A percentile compares a stretch with the other conserved stretches of the same genome.
Evolutionary conservation across 2,888 invertebrate genomes (phyloP).

Genomic region (Altica lythri): DNA sequence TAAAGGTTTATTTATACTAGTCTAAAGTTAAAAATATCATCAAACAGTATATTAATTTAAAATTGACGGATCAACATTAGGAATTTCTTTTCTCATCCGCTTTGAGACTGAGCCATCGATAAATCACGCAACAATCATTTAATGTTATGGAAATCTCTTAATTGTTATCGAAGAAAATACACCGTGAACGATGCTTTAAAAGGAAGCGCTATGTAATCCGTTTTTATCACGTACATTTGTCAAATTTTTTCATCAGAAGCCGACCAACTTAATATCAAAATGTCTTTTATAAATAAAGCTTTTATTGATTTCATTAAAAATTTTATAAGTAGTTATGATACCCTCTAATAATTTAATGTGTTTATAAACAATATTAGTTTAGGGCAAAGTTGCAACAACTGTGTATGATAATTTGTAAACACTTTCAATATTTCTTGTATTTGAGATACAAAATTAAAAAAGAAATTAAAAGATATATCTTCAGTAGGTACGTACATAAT

Average conservation of each 20-base stretch:
- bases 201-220: constrained; percentile 7
- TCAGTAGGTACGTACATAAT: no score
- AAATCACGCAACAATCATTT: background rate
- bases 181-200: constrained; percentile 3
- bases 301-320: no score
- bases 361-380: no score
- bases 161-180: constrained; percentile 13
- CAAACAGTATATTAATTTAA: background rate
- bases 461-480: no score
- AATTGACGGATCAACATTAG: constrained; percentile 1
- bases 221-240: constrained; percentile 21
- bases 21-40: background rate
- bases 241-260: constrained; percentile 25
- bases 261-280: background rate
- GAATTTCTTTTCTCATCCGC: constrained; percentile 1
- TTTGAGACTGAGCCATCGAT: background rate
- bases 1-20: background rate
- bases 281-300: no score
- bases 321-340: no score
- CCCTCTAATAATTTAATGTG: no score
- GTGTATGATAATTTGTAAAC: no score
- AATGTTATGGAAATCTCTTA: constrained; percentile 9
- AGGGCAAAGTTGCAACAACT: no score
- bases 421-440: no score
- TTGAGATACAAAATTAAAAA: no score